These are phyloP conservation scores for Florisuga fusca DNA, from an alignment of 2,797 vertebrate genomes.

Conservation along the genomic window DNA sequence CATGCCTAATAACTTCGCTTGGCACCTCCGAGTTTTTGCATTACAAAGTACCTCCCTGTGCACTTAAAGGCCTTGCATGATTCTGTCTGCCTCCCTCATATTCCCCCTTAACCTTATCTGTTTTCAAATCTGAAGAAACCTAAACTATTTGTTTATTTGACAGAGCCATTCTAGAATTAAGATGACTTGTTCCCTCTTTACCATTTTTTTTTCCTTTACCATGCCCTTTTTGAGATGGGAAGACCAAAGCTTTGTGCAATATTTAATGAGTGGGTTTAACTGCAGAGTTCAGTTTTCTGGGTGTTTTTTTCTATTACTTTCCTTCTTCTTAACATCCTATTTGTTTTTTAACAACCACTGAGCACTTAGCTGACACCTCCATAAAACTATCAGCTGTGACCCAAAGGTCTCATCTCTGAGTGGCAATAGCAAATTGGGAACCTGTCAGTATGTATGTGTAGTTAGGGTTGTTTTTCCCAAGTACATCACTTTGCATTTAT, in stretches of 20 bases:
- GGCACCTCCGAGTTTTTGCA: not conserved
- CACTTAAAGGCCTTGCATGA: not conserved
- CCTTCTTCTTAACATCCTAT: not conserved
- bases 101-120: not conserved
- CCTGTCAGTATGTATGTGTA: slow-evolving; percentile 29
- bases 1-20: not conserved
- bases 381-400: slow-evolving; percentile 32
- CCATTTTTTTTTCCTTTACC: not conserved
- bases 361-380: slow-evolving; percentile 34
- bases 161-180: not conserved
- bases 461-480: slow-evolving; percentile 27
- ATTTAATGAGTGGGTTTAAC: not conserved
- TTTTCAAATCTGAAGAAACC: not conserved
- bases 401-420: slow-evolving; percentile 26
- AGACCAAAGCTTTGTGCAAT: not conserved
- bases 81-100: not conserved
- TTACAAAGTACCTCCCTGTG: not conserved
- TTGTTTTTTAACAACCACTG: slow-evolving; percentile 36
- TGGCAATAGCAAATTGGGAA: slow-evolving; percentile 35
- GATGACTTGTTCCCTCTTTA: not conserved
- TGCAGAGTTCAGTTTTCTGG: not conserved
- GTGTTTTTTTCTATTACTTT: slow-evolving; percentile 34
- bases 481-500: slow-evolving; percentile 56
- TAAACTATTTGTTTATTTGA: not conserved
- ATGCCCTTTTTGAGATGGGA: not conserved